phyloP scores from a whole-genome alignment of 2,113 vertebrate species.

The Chaetorhynchus papuensis region DNA sequence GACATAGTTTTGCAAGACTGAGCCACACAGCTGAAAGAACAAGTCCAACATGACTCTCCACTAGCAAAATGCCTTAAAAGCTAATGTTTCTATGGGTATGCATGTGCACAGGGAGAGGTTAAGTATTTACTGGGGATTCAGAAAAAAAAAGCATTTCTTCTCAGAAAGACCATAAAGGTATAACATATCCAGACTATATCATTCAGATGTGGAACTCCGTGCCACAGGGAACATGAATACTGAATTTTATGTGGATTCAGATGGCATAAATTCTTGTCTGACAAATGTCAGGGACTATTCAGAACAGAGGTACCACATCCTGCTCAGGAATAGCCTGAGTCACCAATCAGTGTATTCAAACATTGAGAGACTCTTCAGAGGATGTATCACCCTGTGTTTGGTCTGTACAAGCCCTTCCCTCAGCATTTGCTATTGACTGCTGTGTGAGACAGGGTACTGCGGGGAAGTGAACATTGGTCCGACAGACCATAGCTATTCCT shows the following conservation, averaged over 20 bases:
- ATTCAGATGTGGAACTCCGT: neutral
- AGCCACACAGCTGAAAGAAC: neutral
- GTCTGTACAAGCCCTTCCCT: neutral
- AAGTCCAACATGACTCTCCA: neutral
- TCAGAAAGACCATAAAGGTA: neutral
- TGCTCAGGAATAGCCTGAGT: neutral
- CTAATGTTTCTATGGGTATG: neutral
- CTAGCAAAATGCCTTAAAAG: neutral
- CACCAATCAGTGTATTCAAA: neutral
- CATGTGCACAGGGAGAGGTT: neutral
- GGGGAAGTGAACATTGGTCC: neutral
- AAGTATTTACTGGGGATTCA: neutral
- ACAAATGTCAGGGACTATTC: neutral
- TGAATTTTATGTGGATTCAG: neutral
- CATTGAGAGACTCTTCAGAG: neutral
- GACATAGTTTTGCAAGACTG: neutral
- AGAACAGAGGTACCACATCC: neutral
- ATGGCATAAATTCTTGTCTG: neutral
- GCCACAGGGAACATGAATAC: neutral
- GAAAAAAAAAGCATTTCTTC: neutral
- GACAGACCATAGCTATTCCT: neutral
- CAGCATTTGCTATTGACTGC: neutral
- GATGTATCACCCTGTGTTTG: neutral
- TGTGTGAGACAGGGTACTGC: neutral
- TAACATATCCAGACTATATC: neutral